Conservation (phyloP, 2,113 vertebrate genomes). For the Dendrocopos noguchii region DNA sequence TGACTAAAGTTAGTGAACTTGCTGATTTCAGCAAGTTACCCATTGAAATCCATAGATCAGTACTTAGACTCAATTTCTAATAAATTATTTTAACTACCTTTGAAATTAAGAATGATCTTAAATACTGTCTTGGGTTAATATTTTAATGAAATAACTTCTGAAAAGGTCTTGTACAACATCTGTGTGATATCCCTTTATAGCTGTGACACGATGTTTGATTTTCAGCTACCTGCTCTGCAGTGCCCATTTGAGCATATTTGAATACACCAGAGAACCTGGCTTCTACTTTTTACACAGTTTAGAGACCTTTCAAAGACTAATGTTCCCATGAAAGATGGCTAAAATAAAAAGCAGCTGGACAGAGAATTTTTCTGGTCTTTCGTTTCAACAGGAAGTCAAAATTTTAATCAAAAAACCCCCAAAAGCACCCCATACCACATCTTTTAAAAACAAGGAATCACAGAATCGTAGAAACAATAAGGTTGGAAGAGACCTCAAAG, state of each 20-base stretch:
- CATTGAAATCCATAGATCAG: not conserved
- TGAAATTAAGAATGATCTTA: not conserved
- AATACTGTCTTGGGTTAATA: slow-evolving; percentile 11
- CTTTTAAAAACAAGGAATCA: not conserved
- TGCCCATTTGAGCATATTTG: not conserved
- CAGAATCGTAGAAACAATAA: too few relatives aligned
- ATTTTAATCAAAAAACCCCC: not conserved
- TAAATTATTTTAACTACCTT: not conserved
- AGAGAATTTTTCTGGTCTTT: not conserved
- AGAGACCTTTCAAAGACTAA: slow-evolving; percentile 11
- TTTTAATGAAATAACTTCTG: not conserved
- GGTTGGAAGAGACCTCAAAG: too few relatives aligned
- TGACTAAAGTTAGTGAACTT: not conserved
- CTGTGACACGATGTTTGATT: not conserved
- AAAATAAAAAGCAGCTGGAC: slow-evolving; percentile 50
- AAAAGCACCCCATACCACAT: not conserved
- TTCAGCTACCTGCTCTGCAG: not conserved
- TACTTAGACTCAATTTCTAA: not conserved
- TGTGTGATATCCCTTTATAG: not conserved
- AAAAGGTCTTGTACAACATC: not conserved
- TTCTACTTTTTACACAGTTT: not conserved
- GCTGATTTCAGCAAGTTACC: not conserved
- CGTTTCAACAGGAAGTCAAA: not conserved
- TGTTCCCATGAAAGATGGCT: not conserved
- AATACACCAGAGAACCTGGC: not conserved